Percentiles rank a stretch among this genome's conserved stretches.
Conservation (phyloP, 92 coral and sea anemone species). For the Porites lobata region DNA sequence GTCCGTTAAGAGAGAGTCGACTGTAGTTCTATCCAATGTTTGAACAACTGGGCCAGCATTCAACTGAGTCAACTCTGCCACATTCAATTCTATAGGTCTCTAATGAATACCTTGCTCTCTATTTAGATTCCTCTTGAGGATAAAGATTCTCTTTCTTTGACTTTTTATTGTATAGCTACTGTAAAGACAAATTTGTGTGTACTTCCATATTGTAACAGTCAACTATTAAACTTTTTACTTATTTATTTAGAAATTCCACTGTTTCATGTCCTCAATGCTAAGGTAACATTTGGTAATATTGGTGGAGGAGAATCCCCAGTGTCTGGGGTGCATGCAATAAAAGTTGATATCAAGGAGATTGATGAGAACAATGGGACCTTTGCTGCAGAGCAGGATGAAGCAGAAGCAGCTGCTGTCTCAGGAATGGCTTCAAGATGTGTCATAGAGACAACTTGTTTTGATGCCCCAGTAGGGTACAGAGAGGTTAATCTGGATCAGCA, state of each 20-base stretch:
- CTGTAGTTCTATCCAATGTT: too few relatives aligned
- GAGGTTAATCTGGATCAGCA: conserved; percentile 77
- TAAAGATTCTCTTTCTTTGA: too few relatives aligned
- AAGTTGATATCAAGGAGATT: conserved; percentile 34
- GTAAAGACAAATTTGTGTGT: too few relatives aligned
- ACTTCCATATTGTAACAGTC: too few relatives aligned
- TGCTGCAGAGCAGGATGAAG: conserved; percentile 12
- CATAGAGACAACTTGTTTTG: conserved; percentile 86
- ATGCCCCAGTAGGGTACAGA: conserved; percentile 87
- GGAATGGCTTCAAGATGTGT: conserved; percentile 61
- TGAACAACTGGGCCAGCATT: too few relatives aligned
- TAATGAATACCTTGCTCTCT: too few relatives aligned
- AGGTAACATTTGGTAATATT: conserved; percentile 96
- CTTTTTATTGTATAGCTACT: too few relatives aligned
- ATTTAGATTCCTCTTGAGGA: too few relatives aligned
- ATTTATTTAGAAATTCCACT: conserved; percentile 92
- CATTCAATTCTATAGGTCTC: too few relatives aligned
- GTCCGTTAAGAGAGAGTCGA: too few relatives aligned
- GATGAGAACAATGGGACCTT: conserved; percentile 37
- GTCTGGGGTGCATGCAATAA: conserved; percentile 68
- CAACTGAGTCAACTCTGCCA: too few relatives aligned
- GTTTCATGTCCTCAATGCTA: conserved; percentile 97
- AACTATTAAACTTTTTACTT: background rate
- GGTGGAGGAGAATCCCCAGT: conserved; percentile 81
- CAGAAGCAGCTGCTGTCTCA: background rate